Conservation (phyloP, 2,888 invertebrate genomes). For the Philereme transversata region DNA sequence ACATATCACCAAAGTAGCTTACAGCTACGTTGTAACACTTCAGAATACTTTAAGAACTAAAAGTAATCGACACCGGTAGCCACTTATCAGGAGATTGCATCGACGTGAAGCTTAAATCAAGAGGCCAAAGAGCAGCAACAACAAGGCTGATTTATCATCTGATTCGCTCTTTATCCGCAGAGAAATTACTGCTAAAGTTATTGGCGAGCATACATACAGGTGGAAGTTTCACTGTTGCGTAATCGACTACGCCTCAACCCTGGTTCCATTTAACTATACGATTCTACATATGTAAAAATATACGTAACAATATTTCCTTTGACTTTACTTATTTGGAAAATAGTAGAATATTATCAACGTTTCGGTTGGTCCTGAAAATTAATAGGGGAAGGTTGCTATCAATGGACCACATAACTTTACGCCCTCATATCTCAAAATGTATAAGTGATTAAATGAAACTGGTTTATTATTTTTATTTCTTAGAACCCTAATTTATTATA, state of each 20-base stretch:
- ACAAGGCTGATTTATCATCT: conserved; percentile 21
- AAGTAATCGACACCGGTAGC: conserved; percentile 12
- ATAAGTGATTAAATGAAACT: too few species aligned
- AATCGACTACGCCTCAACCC: background rate
- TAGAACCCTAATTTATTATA: too few species aligned
- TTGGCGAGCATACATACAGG: conserved; percentile 5
- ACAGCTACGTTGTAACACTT: background rate
- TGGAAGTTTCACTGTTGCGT: conserved; percentile 12
- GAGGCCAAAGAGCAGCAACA: conserved; percentile 18
- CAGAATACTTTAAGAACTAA: background rate
- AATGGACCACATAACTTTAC: too few species aligned
- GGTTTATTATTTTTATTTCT: too few species aligned
- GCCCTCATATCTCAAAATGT: too few species aligned
- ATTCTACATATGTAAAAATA: too few species aligned
- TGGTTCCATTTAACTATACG: too few species aligned
- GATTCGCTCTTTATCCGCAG: conserved; percentile 8
- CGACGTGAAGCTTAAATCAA: conserved; percentile 10
- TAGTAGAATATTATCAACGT: too few species aligned
- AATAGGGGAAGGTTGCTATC: too few species aligned
- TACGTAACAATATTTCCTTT: too few species aligned
- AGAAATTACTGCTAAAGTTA: conserved; percentile 11
- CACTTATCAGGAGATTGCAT: conserved; percentile 13
- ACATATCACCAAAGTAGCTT: background rate
- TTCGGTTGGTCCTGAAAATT: too few species aligned
- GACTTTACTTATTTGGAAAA: too few species aligned